A percentile compares a stretch with the other conserved stretches of the same genome.
These are phyloP conservation scores for Caenorhabditis sp. DNA, from an alignment of 2,888 invertebrate genomes.

Conservation along the genomic window DNA sequence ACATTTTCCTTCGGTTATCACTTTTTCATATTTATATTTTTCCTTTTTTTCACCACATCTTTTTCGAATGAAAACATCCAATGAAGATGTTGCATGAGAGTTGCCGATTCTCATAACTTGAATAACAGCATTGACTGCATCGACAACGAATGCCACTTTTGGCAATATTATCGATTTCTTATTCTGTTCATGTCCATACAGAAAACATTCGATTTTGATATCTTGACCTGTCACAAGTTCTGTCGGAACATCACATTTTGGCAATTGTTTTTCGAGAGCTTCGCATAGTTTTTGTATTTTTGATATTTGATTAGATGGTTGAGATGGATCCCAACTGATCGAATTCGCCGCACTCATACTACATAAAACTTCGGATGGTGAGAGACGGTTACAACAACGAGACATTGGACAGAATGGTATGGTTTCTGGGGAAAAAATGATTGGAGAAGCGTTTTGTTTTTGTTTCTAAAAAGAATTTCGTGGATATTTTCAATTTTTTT, in stretches of 20 bases:
- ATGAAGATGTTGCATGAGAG: constrained; percentile 27
- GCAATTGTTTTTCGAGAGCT: constrained; percentile 12
- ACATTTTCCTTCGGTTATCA: constrained; percentile 23
- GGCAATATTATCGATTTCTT: constrained; percentile 49
- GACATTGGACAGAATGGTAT: not conserved
- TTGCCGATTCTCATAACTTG: constrained; percentile 41
- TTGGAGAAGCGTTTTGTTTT: no score
- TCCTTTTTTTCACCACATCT: constrained; percentile 22
- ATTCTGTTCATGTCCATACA: constrained; percentile 44
- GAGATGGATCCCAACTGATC: not conserved
- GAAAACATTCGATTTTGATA: constrained; percentile 45
- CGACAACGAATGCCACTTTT: constrained; percentile 23
- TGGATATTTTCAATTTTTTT: constrained; percentile 20
- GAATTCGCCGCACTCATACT: not conserved
- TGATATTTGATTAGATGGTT: not conserved
- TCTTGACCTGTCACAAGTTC: constrained; percentile 26
- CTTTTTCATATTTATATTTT: constrained; percentile 36
- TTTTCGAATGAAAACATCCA: constrained; percentile 40
- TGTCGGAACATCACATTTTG: constrained; percentile 10
- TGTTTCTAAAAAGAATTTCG: constrained; percentile 6
- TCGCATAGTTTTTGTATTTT: not conserved
- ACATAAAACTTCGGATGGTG: not conserved
- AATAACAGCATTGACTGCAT: constrained; percentile 49
- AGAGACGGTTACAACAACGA: not conserved
- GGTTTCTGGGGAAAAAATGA: not conserved